Evolutionary conservation across 2,797 vertebrate genomes (phyloP), one percentile per base, ranked within the genome.

Genomic region (Ctenopoma kingsleyae): DNA sequence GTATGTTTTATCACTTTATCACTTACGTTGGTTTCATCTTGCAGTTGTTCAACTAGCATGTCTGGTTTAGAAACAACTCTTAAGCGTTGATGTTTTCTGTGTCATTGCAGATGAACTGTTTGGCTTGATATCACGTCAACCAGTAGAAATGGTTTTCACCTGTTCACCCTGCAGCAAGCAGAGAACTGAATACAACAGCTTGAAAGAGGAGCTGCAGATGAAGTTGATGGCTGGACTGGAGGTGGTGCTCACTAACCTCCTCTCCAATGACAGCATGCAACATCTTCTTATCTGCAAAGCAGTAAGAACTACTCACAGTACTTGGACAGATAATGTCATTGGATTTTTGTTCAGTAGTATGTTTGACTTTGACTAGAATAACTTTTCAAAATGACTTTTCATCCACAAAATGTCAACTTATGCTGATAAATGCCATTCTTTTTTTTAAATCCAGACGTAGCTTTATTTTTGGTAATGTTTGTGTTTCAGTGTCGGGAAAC

Each of bases 91-190:
- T 43, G 4, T 38, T 44, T 19, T 46, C 5, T 40, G 1, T 63
- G 6, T 58, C 0, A 46, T 85, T 78, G 8, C 86, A 98, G 97
- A 97, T n/a, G 97, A 97, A 82, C 90, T 96, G 61, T 95, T 95
- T 10, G 94, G 93, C 76, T 90, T 97, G 76, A 76, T 97, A 60
- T 94, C 92, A 3, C 92, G 90, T 68, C 87, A 94, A 35, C 86
- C 92, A 0, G 93, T 94, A 35, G 92, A 92, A 3, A 84, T 92
- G 63, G 87, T 85, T 20, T 97, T 96, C 52, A 94, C 90, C 3
- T 98, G 97, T 64, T 93, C 93, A 2, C 92, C 95, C 0, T 98
- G 97, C 85, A 89, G 93, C 46, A 86, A 89, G 59, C 25, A 56
- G 5, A 46, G 17, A 41, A 71, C 54, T 4, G 76, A 90, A 3